phyloP scores from a whole-genome alignment of 2,888 invertebrate species.

The Operophtera brumata region DNA sequence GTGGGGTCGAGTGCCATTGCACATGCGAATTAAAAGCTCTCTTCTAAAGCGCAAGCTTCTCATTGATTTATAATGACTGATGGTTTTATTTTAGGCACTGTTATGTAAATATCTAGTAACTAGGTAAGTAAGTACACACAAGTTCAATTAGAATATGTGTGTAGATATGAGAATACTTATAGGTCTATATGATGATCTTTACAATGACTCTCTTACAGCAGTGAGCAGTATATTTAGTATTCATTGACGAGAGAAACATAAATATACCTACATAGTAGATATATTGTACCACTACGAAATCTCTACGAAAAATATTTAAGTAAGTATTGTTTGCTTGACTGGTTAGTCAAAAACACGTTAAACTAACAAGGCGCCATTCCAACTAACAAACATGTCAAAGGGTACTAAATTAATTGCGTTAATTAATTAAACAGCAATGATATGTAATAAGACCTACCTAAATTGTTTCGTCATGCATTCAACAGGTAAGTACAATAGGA shows the following conservation, averaged over 20 bases:
- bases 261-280: too few relatives aligned
- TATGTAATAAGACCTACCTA: slow-evolving; percentile 14
- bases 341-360: neutral
- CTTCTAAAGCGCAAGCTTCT: neutral
- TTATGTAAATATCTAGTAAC: too few relatives aligned
- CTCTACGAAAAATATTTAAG: neutral
- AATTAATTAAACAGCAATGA: slow-evolving; percentile 24
- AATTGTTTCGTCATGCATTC: slow-evolving; percentile 59
- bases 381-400: slow-evolving; percentile 4
- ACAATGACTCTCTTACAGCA: too few relatives aligned
- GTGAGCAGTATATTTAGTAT: too few relatives aligned
- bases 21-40: slow-evolving; percentile 14
- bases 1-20: neutral
- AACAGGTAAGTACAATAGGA: slow-evolving; percentile 55
- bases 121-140: too few relatives aligned
- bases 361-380: slow-evolving; percentile 8
- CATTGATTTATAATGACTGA: neutral
- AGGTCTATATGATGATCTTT: too few relatives aligned
- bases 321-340: neutral
- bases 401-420: slow-evolving; percentile 31
- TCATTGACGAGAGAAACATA: too few relatives aligned
- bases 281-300: neutral
- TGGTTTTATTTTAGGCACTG: too few relatives aligned
- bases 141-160: too few relatives aligned
- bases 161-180: too few relatives aligned